Evolutionary conservation across 53 echinoderm and acorn worm genomes (phyloP).

Genomic region (Temnopleurus reevesii): DNA sequence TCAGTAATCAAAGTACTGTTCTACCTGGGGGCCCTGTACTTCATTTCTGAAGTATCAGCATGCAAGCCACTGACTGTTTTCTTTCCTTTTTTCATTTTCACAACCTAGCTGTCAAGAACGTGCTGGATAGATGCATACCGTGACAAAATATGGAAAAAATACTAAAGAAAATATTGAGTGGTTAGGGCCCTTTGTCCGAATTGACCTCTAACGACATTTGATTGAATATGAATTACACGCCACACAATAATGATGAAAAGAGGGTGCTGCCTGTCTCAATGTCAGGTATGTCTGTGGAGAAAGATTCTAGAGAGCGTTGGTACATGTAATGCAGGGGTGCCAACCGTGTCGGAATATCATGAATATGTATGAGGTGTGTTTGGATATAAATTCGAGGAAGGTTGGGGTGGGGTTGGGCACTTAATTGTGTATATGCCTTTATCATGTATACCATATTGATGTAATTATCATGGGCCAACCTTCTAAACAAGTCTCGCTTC

Average conservation of each 20-base stretch:
- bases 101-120: constrained; percentile 17
- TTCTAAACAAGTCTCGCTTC: background rate
- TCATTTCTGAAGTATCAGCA: too few species aligned
- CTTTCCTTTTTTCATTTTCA: background rate
- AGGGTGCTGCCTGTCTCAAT: background rate
- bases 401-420: too few species aligned
- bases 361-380: too few species aligned
- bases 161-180: constrained; percentile 35
- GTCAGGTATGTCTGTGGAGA: background rate
- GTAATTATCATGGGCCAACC: background rate
- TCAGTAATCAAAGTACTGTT: too few species aligned
- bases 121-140: constrained; percentile 5
- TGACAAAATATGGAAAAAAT: constrained; percentile 30
- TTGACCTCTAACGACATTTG: constrained; percentile 32
- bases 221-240: constrained; percentile 29
- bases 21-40: too few species aligned
- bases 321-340: too few species aligned
- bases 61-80: too few species aligned
- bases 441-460: too few species aligned
- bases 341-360: too few species aligned
- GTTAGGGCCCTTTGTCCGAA: background rate
- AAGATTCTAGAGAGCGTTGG: background rate
- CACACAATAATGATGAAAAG: background rate
- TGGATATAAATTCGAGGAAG: too few species aligned
- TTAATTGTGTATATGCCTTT: background rate